Conservation (phyloP, 2,888 invertebrate genomes). For the Bedellia somnulentella region DNA sequence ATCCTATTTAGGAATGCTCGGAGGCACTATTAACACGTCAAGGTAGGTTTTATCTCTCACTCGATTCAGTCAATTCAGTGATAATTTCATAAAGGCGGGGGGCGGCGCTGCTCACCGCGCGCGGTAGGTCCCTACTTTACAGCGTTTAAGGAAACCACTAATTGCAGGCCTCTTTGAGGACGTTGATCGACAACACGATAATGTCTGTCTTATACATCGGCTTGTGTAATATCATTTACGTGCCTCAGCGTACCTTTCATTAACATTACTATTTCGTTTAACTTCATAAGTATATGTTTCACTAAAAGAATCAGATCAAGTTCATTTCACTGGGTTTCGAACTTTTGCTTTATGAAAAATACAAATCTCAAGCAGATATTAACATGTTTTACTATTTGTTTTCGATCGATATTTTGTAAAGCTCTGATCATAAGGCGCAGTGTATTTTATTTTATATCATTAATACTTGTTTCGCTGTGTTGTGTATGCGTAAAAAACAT, state of each 20-base stretch:
- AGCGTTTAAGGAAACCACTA: slow-evolving; percentile 21
- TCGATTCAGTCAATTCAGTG: slow-evolving; percentile 52
- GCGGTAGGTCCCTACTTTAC: slow-evolving; percentile 9
- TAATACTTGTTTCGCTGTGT: no score
- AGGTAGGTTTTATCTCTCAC: slow-evolving; percentile 46
- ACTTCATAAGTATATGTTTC: no score
- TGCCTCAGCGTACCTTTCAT: slow-evolving; percentile 15
- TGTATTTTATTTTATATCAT: no score
- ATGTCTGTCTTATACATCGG: slow-evolving; percentile 31
- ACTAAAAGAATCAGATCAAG: no score
- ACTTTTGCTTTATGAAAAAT: no score
- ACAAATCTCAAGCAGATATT: no score
- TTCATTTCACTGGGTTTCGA: no score
- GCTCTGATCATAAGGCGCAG: no score
- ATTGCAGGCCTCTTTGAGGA: slow-evolving; percentile 11
- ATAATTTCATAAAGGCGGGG: slow-evolving; percentile 41
- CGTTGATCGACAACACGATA: slow-evolving; percentile 49
- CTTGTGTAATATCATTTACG: slow-evolving; percentile 27
- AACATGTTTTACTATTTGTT: no score
- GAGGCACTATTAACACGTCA: slow-evolving; percentile 37
- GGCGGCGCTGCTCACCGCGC: slow-evolving; percentile 8
- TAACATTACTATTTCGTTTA: no score
- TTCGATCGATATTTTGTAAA: no score
- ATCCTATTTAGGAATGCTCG: slow-evolving; percentile 14
- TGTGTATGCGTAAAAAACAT: no score